These are phyloP conservation scores for Hiodon alosoides DNA, from an alignment of 2,113 vertebrate species.

Conservation along the genomic window DNA sequence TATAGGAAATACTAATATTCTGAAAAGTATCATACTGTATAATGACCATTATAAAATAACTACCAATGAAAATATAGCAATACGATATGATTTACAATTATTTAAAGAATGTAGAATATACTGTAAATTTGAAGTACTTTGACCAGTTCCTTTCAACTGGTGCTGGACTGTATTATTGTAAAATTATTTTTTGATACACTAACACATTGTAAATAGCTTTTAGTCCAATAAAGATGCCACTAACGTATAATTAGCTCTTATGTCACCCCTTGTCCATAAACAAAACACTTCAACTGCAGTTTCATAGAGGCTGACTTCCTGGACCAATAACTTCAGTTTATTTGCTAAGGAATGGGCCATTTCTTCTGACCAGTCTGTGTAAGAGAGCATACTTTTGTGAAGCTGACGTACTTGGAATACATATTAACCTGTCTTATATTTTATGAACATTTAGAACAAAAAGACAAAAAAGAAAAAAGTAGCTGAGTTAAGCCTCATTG, in stretches of 20 bases:
- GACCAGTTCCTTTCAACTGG: background rate
- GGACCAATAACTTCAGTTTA: background rate
- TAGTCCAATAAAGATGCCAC: background rate
- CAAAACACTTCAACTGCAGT: background rate
- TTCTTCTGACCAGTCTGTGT: conserved; percentile 13
- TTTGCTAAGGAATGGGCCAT: conserved; percentile 3
- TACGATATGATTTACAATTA: background rate
- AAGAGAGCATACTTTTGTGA: background rate
- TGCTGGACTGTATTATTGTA: background rate
- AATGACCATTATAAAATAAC: conserved; percentile 3
- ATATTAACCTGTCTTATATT: conserved; percentile 17
- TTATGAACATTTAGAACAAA: conserved; percentile 11
- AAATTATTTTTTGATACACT: conserved; percentile 9
- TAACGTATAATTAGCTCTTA: background rate
- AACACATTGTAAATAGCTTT: conserved; percentile 15
- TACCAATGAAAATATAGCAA: conserved; percentile 16
- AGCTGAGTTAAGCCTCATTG: conserved; percentile 35
- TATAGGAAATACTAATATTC: background rate
- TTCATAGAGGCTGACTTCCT: background rate
- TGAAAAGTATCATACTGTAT: background rate
- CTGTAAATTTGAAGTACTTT: background rate
- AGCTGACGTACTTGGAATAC: conserved; percentile 12
- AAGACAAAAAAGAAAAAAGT: conserved; percentile 39
- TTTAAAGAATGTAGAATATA: background rate
- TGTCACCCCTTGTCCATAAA: background rate